A percentile compares a stretch with the other conserved stretches of the same genome.
phyloP scores from a whole-genome alignment of 2,797 vertebrate species.

The Pangasius macronema region DNA sequence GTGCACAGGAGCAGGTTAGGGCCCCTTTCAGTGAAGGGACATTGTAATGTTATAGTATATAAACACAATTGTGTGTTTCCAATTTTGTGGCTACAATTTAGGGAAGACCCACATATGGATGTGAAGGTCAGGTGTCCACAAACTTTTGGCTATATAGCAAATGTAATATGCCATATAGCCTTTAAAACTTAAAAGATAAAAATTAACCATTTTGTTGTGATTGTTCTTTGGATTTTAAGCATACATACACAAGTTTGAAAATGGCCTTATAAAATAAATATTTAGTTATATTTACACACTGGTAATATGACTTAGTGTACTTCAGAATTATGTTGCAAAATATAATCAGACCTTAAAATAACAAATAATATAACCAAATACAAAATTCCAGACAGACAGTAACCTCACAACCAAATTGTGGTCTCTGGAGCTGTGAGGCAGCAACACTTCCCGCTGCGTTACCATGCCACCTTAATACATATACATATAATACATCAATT shows the following conservation, averaged over 20 bases:
- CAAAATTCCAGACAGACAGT: neutral
- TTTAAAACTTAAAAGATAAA: neutral
- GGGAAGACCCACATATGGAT: neutral
- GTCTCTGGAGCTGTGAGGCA: neutral
- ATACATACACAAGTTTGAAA: neutral
- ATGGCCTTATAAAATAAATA: neutral
- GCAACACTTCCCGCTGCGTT: neutral
- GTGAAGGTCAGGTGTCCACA: neutral
- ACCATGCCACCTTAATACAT: neutral
- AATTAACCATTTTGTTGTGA: neutral
- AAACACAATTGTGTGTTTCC: neutral
- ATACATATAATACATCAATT: neutral
- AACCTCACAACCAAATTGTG: neutral
- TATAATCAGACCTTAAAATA: neutral
- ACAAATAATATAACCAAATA: neutral
- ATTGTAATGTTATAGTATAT: neutral
- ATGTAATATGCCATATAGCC: neutral
- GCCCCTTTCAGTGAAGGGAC: neutral
- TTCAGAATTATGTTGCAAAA: neutral
- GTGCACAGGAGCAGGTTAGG: neutral
- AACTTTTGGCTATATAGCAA: neutral
- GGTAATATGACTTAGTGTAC: neutral
- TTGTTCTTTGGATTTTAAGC: neutral
- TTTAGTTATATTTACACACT: neutral
- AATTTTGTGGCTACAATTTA: neutral